Evolutionary conservation across 2,797 vertebrate genomes (phyloP).

Genomic region (Natrix natrix): DNA sequence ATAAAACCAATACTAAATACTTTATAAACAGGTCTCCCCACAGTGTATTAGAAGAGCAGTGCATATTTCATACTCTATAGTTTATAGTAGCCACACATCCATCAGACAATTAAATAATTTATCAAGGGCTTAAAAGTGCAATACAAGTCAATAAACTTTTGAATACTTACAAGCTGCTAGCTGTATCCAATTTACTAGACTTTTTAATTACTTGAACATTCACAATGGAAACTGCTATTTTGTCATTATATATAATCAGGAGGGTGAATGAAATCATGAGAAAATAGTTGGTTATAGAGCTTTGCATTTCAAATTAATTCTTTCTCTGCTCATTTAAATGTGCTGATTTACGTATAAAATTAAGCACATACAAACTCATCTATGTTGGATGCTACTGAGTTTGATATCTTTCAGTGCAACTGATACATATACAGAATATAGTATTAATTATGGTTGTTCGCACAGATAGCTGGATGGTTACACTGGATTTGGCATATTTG

Average conservation of each 20-base stretch:
- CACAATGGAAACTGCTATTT: not conserved
- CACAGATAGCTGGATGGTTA: not conserved
- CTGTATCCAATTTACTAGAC: constrained; percentile 48
- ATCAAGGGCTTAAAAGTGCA: constrained; percentile 75
- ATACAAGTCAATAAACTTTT: constrained; percentile 75
- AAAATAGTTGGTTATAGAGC: not conserved
- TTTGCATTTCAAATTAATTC: not conserved
- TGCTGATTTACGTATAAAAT: not conserved
- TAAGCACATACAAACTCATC: not conserved
- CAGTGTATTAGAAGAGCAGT: constrained; percentile 78
- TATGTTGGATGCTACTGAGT: not conserved
- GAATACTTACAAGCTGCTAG: constrained; percentile 67
- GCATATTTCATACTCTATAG: constrained; percentile 78
- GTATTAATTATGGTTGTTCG: not conserved
- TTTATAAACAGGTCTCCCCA: constrained; percentile 81
- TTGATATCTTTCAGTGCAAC: not conserved
- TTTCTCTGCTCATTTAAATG: not conserved
- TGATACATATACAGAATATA: not conserved
- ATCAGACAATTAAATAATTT: constrained; percentile 81
- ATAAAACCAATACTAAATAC: constrained; percentile 84
- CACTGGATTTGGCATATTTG: not conserved
- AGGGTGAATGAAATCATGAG: not conserved
- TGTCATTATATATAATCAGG: not conserved
- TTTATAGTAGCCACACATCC: constrained; percentile 79
- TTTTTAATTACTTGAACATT: constrained; percentile 4